Conservation (phyloP, 2,888 invertebrate genomes). For the Chironomus riparius region DNA sequence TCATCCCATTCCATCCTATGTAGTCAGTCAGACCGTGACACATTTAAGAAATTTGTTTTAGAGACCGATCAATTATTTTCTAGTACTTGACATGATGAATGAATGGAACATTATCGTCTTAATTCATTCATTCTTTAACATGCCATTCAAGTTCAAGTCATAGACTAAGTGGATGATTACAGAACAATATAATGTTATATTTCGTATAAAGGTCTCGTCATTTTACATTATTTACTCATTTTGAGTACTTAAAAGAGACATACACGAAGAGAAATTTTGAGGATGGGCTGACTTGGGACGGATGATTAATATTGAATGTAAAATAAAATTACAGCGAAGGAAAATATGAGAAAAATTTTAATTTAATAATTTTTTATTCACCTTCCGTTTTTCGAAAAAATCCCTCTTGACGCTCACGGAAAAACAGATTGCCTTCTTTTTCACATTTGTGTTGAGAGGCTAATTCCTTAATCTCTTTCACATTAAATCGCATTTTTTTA, state of each 20-base stretch:
- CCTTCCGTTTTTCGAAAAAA: constrained; percentile 88
- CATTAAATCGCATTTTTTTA: constrained; percentile 79
- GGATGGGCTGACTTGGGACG: background rate
- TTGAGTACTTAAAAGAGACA: background rate
- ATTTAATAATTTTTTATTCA: constrained; percentile 36
- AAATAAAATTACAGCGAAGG: background rate
- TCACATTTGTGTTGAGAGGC: constrained; percentile 83
- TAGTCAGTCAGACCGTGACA: too few species aligned
- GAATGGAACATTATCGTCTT: too few species aligned
- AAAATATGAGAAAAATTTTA: background rate
- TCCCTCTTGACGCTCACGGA: constrained; percentile 75
- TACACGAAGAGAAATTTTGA: background rate
- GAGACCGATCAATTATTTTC: too few species aligned
- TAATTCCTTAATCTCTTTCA: constrained; percentile 73
- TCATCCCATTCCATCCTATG: too few species aligned
- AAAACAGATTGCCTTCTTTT: constrained; percentile 78
- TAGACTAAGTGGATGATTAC: too few species aligned
- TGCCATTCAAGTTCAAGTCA: background rate
- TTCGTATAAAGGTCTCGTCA: background rate
- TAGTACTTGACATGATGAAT: too few species aligned
- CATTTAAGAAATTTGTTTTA: too few species aligned
- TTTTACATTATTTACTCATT: background rate
- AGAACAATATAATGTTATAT: background rate
- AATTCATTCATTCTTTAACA: background rate
- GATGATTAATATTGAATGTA: background rate